Conservation (phyloP, 1,140 invertebrate species). For the Marisa cornuarietis region DNA sequence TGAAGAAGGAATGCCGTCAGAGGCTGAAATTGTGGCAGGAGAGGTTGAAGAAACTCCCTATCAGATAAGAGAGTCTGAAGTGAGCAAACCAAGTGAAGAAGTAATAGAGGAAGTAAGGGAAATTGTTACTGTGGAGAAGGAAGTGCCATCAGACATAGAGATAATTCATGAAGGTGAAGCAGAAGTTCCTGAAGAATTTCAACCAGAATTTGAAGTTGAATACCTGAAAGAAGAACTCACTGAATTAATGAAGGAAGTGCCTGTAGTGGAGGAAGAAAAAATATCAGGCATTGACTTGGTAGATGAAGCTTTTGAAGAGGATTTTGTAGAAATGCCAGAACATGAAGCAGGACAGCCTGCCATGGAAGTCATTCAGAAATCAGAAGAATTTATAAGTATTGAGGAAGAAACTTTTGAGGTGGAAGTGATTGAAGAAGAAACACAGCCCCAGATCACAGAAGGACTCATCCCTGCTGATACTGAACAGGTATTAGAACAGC, state of each 20-base stretch:
- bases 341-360: slow-evolving; percentile 21
- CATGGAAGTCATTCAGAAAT: slow-evolving; percentile 24
- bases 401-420: slow-evolving; percentile 27
- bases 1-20: slow-evolving; percentile 18
- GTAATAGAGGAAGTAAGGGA: slow-evolving; percentile 22
- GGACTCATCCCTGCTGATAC: slow-evolving; percentile 8
- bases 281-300: slow-evolving; percentile 22
- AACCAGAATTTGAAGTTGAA: slow-evolving; percentile 13
- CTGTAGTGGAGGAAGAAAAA: slow-evolving; percentile 25
- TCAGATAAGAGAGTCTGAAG: slow-evolving; percentile 15
- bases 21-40: slow-evolving; percentile 16
- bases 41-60: slow-evolving; percentile 17
- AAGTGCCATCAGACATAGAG: slow-evolving; percentile 24
- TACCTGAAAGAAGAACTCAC: slow-evolving; percentile 12
- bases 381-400: slow-evolving; percentile 17
- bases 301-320: slow-evolving; percentile 12
- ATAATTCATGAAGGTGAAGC: slow-evolving; percentile 7
- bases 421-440: slow-evolving; percentile 20
- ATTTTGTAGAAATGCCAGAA: slow-evolving; percentile 16
- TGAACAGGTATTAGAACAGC: slow-evolving; percentile 21
- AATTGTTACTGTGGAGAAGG: slow-evolving; percentile 23
- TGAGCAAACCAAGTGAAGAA: slow-evolving; percentile 17
- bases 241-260: slow-evolving; percentile 18
- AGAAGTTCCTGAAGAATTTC: slow-evolving; percentile 8
- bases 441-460: slow-evolving; percentile 3